Evolutionary conservation across 2,113 vertebrate genomes (phyloP).

Genomic region (Protomyctophum bolini): DNA sequence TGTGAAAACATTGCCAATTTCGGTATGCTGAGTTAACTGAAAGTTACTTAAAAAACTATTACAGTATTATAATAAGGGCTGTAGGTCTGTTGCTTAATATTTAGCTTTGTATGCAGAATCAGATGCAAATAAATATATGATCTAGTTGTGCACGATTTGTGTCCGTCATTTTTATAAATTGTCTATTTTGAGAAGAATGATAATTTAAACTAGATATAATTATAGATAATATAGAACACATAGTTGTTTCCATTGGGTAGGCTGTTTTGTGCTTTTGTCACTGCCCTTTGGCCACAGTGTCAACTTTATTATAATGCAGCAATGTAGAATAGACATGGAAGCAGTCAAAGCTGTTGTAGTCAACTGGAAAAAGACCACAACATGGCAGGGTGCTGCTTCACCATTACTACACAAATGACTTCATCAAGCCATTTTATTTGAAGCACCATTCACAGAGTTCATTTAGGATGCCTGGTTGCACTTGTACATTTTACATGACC

Average conservation of each 20-base stretch:
- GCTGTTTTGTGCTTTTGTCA: slow-evolving; percentile 3
- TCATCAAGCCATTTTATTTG: slow-evolving; percentile 45
- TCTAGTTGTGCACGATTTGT: neutral
- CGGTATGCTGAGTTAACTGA: neutral
- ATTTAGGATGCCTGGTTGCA: slow-evolving; percentile 58
- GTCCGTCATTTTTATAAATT: neutral
- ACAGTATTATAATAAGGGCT: neutral
- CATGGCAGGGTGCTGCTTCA: slow-evolving; percentile 44
- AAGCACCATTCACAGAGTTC: slow-evolving; percentile 49
- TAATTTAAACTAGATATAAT: neutral
- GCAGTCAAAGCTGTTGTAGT: slow-evolving; percentile 31
- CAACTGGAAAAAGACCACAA: slow-evolving; percentile 37
- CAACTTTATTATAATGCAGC: slow-evolving; percentile 34
- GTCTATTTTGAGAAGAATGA: neutral
- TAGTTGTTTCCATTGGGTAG: slow-evolving; percentile 13
- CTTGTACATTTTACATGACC: slow-evolving; percentile 51
- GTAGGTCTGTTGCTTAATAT: neutral
- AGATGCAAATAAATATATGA: neutral
- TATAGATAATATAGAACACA: neutral
- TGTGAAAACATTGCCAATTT: slow-evolving; percentile 7
- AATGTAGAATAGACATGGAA: slow-evolving; percentile 26
- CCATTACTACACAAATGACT: slow-evolving; percentile 62
- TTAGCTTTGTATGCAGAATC: neutral
- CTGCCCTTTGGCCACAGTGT: slow-evolving; percentile 14
- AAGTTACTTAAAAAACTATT: neutral